Evolutionary conservation across 2,888 invertebrate genomes (phyloP), one percentile per base, ranked within the genome.

Genomic region (Patella ulyssiponensis): DNA sequence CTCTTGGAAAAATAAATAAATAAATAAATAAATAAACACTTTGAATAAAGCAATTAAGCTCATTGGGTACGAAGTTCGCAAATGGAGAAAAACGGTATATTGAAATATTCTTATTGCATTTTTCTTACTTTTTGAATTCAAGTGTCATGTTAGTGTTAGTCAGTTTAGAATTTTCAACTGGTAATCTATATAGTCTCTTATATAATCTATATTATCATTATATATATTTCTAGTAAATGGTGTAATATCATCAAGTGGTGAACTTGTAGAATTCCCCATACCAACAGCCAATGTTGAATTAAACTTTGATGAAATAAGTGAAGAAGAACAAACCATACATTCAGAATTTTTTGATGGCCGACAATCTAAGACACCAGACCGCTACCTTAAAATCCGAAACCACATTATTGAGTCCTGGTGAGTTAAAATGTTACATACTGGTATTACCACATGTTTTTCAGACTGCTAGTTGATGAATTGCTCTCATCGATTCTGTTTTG

Each of bases 361-460:
- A 75, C 89, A 92, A 44, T 91, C 93, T 0, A 94, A 94, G 91
- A 94, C 93, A 2, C 93, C 93, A 1, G 92, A 92, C 77, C 91
- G 94, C 85, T 94, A 94, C 88, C 88, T 94, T 75, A 93, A 93
- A 92, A 94, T 94, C 69, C 91, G 94, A 75, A 94, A 94, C 86
- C 93, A 93, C 85, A 94, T 94, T 72, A 81, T 94, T 58, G 93
- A 93, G 73, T 90, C 91, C 80, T 94, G 94, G 94, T 89, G 83
- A 77, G 84, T 77, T 58, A 53, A 12, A 27, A 64, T 20, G n/a
- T 64, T 20, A 11, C 20, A n/a, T 58, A n/a, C 7, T 56, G 56
- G 14, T 56, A n/a, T 56, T 56, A 56, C 3, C 14, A 54, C 3
- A 17, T n/a, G 17, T 17, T 72, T 53, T 23, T 71, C 7, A 52